These are phyloP conservation scores for Neoaliturus tenellus DNA, from an alignment of 2,888 invertebrate species.

Conservation along the genomic window DNA sequence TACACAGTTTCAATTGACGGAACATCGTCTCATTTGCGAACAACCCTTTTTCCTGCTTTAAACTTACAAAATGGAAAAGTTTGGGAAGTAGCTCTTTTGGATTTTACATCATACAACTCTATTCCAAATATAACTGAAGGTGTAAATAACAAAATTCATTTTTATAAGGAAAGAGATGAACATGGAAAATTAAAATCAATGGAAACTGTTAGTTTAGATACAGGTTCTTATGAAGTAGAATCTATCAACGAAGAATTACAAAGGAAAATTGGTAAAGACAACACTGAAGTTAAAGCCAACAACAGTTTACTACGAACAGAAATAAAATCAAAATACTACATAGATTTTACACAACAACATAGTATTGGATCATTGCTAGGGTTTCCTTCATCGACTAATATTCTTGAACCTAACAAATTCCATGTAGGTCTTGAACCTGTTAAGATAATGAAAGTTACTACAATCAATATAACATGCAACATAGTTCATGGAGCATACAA, in stretches of 20 bases:
- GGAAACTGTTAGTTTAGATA: not conserved
- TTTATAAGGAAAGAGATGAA: not conserved
- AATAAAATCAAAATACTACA: not conserved
- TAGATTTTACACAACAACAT: slow-evolving; percentile 1
- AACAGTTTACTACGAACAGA: not conserved
- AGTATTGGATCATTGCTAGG: not conserved
- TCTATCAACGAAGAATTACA: not conserved
- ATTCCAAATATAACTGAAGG: slow-evolving; percentile 26
- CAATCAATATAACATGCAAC: slow-evolving; percentile 40
- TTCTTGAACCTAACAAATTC: not conserved
- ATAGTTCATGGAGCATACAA: slow-evolving; percentile 30
- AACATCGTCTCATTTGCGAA: not conserved
- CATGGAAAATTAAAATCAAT: not conserved
- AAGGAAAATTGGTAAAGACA: not conserved
- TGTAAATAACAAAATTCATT: slow-evolving; percentile 32
- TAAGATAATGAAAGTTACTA: slow-evolving; percentile 3
- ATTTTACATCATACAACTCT: slow-evolving; percentile 41
- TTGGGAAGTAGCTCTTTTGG: slow-evolving; percentile 13
- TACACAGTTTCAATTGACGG: slow-evolving; percentile 27
- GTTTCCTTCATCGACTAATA: not conserved
- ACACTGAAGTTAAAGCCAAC: slow-evolving; percentile 8
- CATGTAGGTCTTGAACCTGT: not conserved
- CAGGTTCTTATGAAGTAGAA: slow-evolving; percentile 36
- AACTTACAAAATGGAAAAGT: not conserved
- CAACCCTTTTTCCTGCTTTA: slow-evolving; percentile 14